Evolutionary conservation across 1,140 invertebrate genomes (phyloP).

Genomic region (Ladona fulva): DNA sequence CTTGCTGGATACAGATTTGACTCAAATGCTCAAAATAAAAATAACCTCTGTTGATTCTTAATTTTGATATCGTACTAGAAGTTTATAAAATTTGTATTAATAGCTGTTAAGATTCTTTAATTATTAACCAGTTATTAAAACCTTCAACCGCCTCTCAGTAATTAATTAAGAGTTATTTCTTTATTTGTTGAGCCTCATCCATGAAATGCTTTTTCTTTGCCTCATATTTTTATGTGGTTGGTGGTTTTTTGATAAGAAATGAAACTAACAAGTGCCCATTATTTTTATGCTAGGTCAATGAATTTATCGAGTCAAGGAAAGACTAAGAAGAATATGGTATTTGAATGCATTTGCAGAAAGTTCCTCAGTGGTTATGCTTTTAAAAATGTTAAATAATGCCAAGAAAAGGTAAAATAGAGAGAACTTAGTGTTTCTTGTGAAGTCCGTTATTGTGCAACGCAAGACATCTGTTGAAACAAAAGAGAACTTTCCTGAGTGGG

Average conservation of each 20-base stretch:
- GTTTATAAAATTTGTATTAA: too few relatives aligned
- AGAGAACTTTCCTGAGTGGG: not conserved
- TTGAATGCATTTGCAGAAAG: slow-evolving; percentile 9
- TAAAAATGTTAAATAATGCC: not conserved
- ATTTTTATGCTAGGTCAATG: slow-evolving; percentile 2
- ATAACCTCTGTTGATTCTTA: too few relatives aligned
- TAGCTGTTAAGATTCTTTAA: too few relatives aligned
- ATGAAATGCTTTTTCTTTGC: not conserved
- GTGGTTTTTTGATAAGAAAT: slow-evolving; percentile 2
- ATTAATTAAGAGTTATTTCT: too few relatives aligned
- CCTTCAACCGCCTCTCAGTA: too few relatives aligned
- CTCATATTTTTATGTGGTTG: slow-evolving; percentile 5
- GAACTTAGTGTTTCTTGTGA: not conserved
- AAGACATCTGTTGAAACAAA: not conserved
- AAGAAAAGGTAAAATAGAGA: not conserved
- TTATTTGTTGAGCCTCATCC: not conserved
- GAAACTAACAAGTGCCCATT: slow-evolving; percentile 5
- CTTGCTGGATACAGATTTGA: too few relatives aligned
- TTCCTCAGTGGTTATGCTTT: not conserved
- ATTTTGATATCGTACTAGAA: too few relatives aligned
- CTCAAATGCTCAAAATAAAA: too few relatives aligned
- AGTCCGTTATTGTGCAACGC: not conserved
- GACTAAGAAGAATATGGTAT: not conserved
- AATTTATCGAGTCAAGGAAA: slow-evolving; percentile 1
- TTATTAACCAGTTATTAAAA: too few relatives aligned